Evolutionary conservation across 2,888 invertebrate species (phyloP).

Genomic region (Choreutis nemorana): DNA sequence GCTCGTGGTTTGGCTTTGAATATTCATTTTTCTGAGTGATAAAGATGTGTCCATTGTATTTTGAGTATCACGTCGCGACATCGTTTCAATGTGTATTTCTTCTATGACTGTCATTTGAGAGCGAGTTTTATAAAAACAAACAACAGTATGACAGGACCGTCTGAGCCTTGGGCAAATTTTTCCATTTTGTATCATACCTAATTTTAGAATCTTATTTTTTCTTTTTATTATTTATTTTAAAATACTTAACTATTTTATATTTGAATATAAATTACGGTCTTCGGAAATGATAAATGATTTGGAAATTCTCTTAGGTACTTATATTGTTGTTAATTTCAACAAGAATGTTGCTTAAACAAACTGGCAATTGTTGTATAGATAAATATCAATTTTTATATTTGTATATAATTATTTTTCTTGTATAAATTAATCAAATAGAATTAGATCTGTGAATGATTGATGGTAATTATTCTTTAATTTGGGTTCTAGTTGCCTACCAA

Average conservation of each 20-base stretch:
- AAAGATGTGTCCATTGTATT: too few species aligned
- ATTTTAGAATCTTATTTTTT: constrained; percentile 3
- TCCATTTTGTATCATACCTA: too few species aligned
- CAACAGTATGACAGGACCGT: too few species aligned
- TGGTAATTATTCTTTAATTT: constrained; percentile 9
- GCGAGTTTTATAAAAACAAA: too few species aligned
- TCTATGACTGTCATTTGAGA: too few species aligned
- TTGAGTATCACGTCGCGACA: too few species aligned
- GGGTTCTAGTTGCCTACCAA: constrained; percentile 7
- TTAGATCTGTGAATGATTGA: constrained; percentile 42
- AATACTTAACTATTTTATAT: constrained; percentile 23
- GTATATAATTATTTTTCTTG: constrained; percentile 53
- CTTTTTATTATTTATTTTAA: constrained; percentile 21
- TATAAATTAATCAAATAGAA: constrained; percentile 55
- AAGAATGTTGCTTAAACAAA: constrained; percentile 29
- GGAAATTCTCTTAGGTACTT: constrained; percentile 41
- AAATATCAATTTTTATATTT: constrained; percentile 60
- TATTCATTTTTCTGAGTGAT: constrained; percentile 7
- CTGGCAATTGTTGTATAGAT: constrained; percentile 45
- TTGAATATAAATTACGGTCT: constrained; percentile 25
- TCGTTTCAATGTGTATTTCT: too few species aligned
- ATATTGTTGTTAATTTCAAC: constrained; percentile 47
- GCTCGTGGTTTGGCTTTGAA: constrained; percentile 3
- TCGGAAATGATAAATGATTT: constrained; percentile 20
- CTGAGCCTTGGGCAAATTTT: too few species aligned